Percentiles rank a stretch among this genome's conserved stretches.
phyloP scores from a whole-genome alignment of 2,113 vertebrate genomes.

The Pleuronectes platessa region DNA sequence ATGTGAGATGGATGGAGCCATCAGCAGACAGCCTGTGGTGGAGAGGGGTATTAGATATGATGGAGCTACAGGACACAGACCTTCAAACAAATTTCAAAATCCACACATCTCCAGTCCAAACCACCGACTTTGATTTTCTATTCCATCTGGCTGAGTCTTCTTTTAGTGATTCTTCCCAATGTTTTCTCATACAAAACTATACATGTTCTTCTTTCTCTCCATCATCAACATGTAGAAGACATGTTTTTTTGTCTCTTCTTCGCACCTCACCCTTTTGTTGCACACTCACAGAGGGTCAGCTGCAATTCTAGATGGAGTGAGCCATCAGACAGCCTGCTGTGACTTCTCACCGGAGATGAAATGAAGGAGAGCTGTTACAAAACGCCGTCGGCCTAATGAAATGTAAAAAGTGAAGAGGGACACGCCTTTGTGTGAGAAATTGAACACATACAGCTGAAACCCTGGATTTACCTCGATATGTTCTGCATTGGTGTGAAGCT shows the following conservation, averaged over 20 bases:
- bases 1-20: constrained; percentile 63
- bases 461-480: background rate
- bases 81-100: constrained; percentile 25
- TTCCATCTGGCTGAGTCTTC: background rate
- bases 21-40: constrained; percentile 43
- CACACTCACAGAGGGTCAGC: constrained; percentile 12
- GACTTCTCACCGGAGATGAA: constrained; percentile 20
- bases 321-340: constrained; percentile 28
- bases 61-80: constrained; percentile 12
- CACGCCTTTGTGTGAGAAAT: background rate
- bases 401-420: constrained; percentile 35
- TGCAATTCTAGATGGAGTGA: constrained; percentile 34
- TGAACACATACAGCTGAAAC: background rate
- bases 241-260: background rate
- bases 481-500: constrained; percentile 13
- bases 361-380: constrained; percentile 32
- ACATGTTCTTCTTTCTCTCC: background rate
- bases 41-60: constrained; percentile 23
- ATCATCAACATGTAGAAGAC: background rate
- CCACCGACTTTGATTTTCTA: background rate
- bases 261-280: background rate
- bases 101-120: constrained; percentile 8
- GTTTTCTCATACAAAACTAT: background rate
- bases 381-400: constrained; percentile 20
- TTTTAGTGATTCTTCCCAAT: background rate